phyloP scores from a whole-genome alignment of 2,888 invertebrate species.

The Erebia ligea region DNA sequence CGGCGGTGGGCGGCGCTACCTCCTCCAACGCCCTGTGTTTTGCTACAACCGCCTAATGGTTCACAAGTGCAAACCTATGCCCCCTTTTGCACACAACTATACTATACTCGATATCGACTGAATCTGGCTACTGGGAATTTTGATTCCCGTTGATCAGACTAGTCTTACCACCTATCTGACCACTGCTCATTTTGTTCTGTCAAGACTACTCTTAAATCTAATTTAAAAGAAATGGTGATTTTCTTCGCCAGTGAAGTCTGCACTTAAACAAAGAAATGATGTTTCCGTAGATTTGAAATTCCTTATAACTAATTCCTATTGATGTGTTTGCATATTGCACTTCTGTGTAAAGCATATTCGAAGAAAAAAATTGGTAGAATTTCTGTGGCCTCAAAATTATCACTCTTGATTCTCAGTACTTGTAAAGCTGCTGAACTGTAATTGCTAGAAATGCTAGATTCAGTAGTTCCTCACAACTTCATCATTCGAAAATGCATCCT shows the following conservation, averaged over 20 bases:
- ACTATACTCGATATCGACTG: too few relatives aligned
- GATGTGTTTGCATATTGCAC: too few relatives aligned
- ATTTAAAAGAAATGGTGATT: background rate
- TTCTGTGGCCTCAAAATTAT: background rate
- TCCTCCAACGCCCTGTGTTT: conserved; percentile 46
- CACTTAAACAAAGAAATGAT: too few relatives aligned
- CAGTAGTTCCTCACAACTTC: background rate
- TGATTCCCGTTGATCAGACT: too few relatives aligned
- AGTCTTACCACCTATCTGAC: background rate
- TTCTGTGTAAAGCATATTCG: too few relatives aligned
- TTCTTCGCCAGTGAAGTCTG: too few relatives aligned
- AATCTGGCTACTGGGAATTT: too few relatives aligned
- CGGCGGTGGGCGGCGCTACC: conserved; percentile 49
- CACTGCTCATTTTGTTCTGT: background rate
- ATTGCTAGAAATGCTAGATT: background rate
- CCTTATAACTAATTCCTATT: too few relatives aligned
- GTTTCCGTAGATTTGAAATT: too few relatives aligned
- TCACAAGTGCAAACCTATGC: background rate
- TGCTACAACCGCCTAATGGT: background rate
- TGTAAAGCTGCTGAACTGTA: background rate
- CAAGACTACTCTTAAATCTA: background rate
- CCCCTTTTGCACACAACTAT: too few relatives aligned
- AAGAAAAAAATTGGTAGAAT: background rate
- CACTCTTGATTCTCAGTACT: background rate
- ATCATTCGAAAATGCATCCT: too few relatives aligned